Evolutionary conservation across 2,888 invertebrate species (phyloP).

Genomic region (Aricia artaxerxes): DNA sequence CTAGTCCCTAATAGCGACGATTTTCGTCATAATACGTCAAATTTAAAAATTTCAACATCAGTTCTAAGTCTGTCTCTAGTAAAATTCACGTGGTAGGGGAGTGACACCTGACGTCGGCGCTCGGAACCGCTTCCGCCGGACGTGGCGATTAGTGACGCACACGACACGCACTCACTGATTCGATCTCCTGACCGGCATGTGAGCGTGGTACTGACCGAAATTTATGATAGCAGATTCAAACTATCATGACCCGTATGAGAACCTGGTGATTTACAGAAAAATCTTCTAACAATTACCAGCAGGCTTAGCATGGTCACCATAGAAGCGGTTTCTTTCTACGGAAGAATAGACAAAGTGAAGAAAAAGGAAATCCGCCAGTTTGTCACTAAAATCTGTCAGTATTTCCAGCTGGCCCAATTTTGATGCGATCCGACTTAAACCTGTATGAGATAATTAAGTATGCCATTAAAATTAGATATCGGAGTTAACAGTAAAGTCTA

Average conservation of each 20-base stretch:
- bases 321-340: no score
- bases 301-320: no score
- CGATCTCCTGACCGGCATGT: not conserved
- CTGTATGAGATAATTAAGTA: constrained; percentile 66
- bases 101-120: constrained; percentile 67
- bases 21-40: no score
- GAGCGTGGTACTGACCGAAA: not conserved
- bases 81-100: constrained; percentile 60
- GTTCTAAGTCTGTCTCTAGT: not conserved
- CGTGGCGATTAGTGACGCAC: constrained; percentile 76
- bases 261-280: no score
- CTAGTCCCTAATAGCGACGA: no score
- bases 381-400: no score
- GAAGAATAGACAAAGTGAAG: no score
- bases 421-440: constrained; percentile 62
- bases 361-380: no score
- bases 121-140: constrained; percentile 79
- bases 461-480: constrained; percentile 51
- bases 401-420: constrained; percentile 50
- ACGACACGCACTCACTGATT: constrained; percentile 48
- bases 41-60: no score
- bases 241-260: not conserved
- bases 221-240: not conserved
- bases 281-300: no score
- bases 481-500: constrained; percentile 39